Conservation (phyloP, 1,140 invertebrate species). For the Drosophila ironensis region DNA sequence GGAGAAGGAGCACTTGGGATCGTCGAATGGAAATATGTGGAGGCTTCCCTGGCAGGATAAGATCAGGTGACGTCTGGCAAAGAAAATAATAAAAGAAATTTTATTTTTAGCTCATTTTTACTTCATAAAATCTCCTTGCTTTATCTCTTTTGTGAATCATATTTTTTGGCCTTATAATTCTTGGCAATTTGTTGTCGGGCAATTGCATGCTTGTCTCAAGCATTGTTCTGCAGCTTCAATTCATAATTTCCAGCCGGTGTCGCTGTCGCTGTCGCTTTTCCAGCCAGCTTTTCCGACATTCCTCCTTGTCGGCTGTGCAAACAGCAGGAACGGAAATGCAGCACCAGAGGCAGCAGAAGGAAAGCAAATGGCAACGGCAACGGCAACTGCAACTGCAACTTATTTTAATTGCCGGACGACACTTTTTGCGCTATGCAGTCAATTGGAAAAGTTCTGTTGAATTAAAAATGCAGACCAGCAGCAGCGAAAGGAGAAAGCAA, state of each 20-base stretch:
- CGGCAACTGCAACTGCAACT: conserved; percentile 64
- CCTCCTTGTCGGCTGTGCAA: conserved; percentile 49
- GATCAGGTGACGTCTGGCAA: conserved; percentile 91
- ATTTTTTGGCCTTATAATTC: conserved; percentile 17
- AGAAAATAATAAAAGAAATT: not conserved
- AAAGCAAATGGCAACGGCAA: conserved; percentile 63
- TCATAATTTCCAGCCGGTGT: conserved; percentile 32
- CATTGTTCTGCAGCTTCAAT: conserved; percentile 41
- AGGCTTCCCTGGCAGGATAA: conserved; percentile 95
- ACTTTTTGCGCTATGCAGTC: conserved; percentile 70
- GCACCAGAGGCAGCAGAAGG: conserved; percentile 12
- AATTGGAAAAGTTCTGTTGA: conserved; percentile 72
- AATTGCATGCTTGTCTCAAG: conserved; percentile 34
- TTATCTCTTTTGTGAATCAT: too few relatives aligned
- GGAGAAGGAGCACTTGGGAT: conserved; percentile 95
- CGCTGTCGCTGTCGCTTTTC: conserved; percentile 1
- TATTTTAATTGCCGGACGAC: conserved; percentile 74
- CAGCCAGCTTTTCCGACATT: conserved; percentile 45
- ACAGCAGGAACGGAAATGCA: conserved; percentile 25
- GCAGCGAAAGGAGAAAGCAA: conserved; percentile 4
- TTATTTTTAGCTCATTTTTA: not conserved
- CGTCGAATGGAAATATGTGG: conserved; percentile 97
- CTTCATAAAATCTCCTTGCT: not conserved
- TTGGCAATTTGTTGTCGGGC: conserved; percentile 21
- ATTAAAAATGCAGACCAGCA: conserved; percentile 56